These are phyloP conservation scores for Bhutanitis thaidina DNA, from an alignment of 2,888 invertebrate species.

Conservation along the genomic window DNA sequence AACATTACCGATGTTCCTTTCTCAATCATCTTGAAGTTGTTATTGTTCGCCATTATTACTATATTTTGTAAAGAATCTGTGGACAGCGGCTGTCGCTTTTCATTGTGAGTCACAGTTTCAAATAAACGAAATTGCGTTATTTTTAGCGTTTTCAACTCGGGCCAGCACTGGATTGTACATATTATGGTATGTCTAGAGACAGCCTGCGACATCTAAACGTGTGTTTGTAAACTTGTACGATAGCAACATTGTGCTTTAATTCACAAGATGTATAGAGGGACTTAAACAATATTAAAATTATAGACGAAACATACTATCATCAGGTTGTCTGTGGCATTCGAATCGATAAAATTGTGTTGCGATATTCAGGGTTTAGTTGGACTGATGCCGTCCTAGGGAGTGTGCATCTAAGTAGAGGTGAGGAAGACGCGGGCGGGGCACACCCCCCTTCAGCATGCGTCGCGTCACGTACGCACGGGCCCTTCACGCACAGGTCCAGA, in stretches of 20 bases:
- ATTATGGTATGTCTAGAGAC: too few relatives aligned
- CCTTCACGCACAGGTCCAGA: conserved; percentile 44
- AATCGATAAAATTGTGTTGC: too few relatives aligned
- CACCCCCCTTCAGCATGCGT: conserved; percentile 44
- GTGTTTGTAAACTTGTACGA: too few relatives aligned
- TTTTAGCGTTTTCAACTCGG: too few relatives aligned
- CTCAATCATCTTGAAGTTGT: not conserved
- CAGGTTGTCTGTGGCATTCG: too few relatives aligned
- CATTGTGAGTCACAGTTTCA: not conserved
- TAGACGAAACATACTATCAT: too few relatives aligned
- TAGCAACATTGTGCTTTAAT: too few relatives aligned
- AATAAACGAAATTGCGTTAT: too few relatives aligned
- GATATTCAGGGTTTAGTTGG: conserved; percentile 31
- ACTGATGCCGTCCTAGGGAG: conserved; percentile 50
- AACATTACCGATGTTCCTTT: conserved; percentile 2
- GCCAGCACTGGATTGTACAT: too few relatives aligned
- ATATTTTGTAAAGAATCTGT: not conserved
- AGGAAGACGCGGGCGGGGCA: conserved; percentile 53
- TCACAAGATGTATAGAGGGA: too few relatives aligned
- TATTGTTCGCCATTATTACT: not conserved
- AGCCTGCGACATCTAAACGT: too few relatives aligned
- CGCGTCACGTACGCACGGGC: conserved; percentile 66
- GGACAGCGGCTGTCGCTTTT: conserved; percentile 4
- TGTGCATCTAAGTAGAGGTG: conserved; percentile 54
- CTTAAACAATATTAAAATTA: too few relatives aligned